Conservation (phyloP, 1,140 invertebrate species). For the Tenebrio molitor region DNA sequence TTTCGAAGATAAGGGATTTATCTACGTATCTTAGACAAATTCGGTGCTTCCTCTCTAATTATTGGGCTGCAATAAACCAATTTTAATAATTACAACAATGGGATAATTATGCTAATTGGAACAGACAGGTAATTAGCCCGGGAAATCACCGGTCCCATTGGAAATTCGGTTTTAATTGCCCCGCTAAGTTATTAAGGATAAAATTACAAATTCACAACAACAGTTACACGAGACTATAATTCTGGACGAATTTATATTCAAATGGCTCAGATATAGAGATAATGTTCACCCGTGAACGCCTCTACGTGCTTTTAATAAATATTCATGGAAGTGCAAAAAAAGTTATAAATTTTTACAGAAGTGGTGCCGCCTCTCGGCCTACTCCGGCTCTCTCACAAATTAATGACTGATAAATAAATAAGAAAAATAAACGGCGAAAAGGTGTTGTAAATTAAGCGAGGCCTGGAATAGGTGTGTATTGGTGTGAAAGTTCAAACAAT, state of each 20-base stretch:
- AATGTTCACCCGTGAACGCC: constrained; percentile 22
- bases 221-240: constrained; percentile 12
- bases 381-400: too few species aligned
- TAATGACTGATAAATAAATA: too few species aligned
- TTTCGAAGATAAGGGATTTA: constrained; percentile 1
- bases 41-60: constrained; percentile 37
- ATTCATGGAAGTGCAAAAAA: too few species aligned
- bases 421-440: too few species aligned
- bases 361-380: too few species aligned
- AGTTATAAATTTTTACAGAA: too few species aligned
- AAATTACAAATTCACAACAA: constrained; percentile 39
- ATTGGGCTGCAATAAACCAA: constrained; percentile 24
- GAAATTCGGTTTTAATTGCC: constrained; percentile 34
- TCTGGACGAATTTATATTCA: constrained; percentile 26
- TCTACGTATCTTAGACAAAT: constrained; percentile 29
- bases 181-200: constrained; percentile 15
- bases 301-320: constrained; percentile 15
- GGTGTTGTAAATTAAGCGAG: too few species aligned
- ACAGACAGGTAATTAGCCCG: constrained; percentile 29
- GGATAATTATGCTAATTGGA: constrained; percentile 32
- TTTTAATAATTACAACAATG: constrained; percentile 30
- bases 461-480: too few species aligned
- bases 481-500: too few species aligned
- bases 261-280: constrained; percentile 19
- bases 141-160: constrained; percentile 13